A percentile compares a stretch with the other conserved stretches of the same genome.
Conservation (phyloP, 1,140 invertebrate genomes). For the Lucilia cuprina region DNA sequence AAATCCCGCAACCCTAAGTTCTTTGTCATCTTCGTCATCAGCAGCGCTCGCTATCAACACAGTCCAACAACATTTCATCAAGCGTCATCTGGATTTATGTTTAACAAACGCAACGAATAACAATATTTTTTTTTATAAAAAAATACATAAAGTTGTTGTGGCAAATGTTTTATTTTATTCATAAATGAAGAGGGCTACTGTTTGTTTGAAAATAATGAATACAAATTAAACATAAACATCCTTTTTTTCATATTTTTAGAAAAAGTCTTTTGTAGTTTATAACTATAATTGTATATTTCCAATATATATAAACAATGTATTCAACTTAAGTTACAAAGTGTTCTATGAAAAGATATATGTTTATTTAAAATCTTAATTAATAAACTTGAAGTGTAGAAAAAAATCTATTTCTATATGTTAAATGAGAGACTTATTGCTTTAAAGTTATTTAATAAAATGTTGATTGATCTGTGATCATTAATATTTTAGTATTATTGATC, state of each 20-base stretch:
- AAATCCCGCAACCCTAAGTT: neutral
- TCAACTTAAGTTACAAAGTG: too few relatives aligned
- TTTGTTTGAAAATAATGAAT: neutral
- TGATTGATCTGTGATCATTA: too few relatives aligned
- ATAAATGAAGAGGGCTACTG: constrained; percentile 4
- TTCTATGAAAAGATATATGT: too few relatives aligned
- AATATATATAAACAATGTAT: too few relatives aligned
- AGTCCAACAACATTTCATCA: neutral
- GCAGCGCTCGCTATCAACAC: neutral
- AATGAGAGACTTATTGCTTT: too few relatives aligned
- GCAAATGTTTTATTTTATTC: constrained; percentile 2
- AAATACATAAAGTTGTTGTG: neutral
- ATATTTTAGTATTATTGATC: too few relatives aligned
- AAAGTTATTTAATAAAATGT: too few relatives aligned
- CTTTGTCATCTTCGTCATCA: neutral
- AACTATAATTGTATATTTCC: too few relatives aligned
- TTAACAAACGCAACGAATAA: neutral
- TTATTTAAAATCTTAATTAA: too few relatives aligned
- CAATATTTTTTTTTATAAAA: neutral
- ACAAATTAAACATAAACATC: neutral
- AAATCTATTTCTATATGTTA: too few relatives aligned
- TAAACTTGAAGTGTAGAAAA: too few relatives aligned
- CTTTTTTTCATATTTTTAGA: neutral
- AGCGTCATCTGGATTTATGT: constrained; percentile 11
- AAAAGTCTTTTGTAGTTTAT: too few relatives aligned